These are phyloP conservation scores for Australoheros scitulus DNA, from an alignment of 2,113 vertebrate species.

Conservation along the genomic window DNA sequence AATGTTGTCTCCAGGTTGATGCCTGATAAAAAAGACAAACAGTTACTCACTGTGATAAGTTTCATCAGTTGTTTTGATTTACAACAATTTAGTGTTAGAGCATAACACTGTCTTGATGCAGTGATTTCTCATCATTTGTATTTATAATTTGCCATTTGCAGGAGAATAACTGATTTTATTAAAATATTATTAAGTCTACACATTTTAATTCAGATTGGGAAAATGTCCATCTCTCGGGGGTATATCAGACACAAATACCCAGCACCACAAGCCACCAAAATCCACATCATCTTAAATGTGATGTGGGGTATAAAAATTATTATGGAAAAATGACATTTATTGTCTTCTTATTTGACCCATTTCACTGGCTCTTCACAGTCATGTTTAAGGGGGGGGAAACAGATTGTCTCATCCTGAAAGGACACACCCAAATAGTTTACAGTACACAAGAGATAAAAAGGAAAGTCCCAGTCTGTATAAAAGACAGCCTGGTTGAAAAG, in stretches of 20 bases:
- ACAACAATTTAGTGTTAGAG: background rate
- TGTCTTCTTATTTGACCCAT: background rate
- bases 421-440: background rate
- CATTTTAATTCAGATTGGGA: background rate
- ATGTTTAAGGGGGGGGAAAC: background rate
- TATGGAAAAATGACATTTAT: too few relatives aligned
- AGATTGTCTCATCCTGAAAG: background rate
- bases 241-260: background rate
- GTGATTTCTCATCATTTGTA: background rate
- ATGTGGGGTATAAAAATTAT: too few relatives aligned
- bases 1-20: rapidly evolving
- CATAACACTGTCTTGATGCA: background rate
- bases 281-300: background rate
- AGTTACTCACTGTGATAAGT: background rate
- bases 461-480: constrained; percentile 33
- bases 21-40: constrained; percentile 41
- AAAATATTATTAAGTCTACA: background rate
- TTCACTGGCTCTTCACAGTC: background rate
- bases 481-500: background rate
- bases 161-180: background rate
- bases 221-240: too few relatives aligned
- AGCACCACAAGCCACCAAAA: background rate
- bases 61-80: background rate
- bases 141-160: background rate
- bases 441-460: background rate